Percentiles rank a stretch among this genome's conserved stretches.
phyloP scores from a whole-genome alignment of 2,113 vertebrate species.

The Mola mola region DNA sequence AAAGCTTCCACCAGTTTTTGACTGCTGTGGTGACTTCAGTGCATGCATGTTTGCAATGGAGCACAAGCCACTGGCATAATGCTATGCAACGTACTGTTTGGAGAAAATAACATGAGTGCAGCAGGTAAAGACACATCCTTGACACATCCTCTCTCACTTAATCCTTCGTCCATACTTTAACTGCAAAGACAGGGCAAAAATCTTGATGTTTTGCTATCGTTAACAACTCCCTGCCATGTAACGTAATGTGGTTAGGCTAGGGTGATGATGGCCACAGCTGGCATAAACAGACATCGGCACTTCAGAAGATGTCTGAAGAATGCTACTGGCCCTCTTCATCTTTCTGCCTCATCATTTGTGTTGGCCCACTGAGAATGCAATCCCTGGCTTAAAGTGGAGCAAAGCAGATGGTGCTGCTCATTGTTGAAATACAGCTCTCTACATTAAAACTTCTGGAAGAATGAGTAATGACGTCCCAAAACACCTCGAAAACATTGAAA shows the following conservation, averaged over 20 bases:
- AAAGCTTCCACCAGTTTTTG: neutral
- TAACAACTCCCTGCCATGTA: constrained; percentile 1
- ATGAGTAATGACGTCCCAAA: constrained; percentile 43
- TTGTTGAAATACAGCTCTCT: constrained; percentile 46
- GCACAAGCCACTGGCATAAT: neutral
- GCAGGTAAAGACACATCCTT: no score
- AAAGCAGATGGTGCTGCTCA: constrained; percentile 74
- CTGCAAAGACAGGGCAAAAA: constrained; percentile 28
- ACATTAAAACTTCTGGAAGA: constrained; percentile 44
- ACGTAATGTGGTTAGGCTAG: neutral
- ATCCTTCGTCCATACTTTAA: constrained; percentile 11
- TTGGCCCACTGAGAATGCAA: constrained; percentile 53
- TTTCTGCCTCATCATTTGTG: constrained; percentile 49
- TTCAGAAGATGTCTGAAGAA: constrained; percentile 59
- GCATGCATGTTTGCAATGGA: neutral
- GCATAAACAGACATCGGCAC: constrained; percentile 20
- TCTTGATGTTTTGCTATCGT: neutral
- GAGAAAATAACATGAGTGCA: constrained; percentile 16
- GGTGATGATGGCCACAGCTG: constrained; percentile 17
- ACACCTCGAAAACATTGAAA: constrained; percentile 29
- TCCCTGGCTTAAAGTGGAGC: constrained; percentile 50
- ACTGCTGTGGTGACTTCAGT: neutral
- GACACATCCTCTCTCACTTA: constrained; percentile 22
- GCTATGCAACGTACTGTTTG: neutral
- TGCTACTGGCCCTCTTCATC: constrained; percentile 60